phyloP scores from a whole-genome alignment of 2,888 invertebrate species.

The Microplitis deprimator region DNA sequence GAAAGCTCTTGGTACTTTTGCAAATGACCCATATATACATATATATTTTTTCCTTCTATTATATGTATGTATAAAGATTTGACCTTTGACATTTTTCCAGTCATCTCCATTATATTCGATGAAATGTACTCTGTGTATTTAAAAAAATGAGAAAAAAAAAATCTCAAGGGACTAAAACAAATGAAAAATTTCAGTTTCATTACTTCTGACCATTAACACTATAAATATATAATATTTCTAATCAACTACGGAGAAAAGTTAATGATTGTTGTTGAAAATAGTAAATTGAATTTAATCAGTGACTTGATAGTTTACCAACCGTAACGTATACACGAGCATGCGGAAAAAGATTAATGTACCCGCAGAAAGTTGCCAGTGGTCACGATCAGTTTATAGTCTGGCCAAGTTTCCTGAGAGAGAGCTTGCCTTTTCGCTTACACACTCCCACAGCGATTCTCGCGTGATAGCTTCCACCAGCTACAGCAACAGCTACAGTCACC shows the following conservation, averaged over 20 bases:
- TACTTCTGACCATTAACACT: neutral
- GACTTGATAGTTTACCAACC: conserved; percentile 15
- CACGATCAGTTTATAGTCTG: conserved; percentile 25
- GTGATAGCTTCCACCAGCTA: neutral
- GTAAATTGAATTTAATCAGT: conserved; percentile 23
- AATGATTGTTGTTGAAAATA: conserved; percentile 21
- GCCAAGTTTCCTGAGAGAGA: conserved; percentile 9
- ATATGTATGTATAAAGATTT: neutral
- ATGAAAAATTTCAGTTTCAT: too few relatives aligned
- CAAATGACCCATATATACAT: neutral
- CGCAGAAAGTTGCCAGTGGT: conserved; percentile 35
- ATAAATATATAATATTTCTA: conserved; percentile 9
- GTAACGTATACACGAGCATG: conserved; percentile 19
- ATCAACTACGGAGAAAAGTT: conserved; percentile 14
- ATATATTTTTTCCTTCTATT: neutral
- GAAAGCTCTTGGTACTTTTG: neutral
- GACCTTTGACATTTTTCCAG: neutral
- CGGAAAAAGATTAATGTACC: conserved; percentile 28
- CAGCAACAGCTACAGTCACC: too few relatives aligned
- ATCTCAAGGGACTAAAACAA: too few relatives aligned
- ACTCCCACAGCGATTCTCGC: conserved; percentile 4
- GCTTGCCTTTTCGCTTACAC: conserved; percentile 35
- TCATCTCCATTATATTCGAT: neutral
- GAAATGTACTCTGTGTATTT: conserved; percentile 7
- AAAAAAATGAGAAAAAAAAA: too few relatives aligned